Evolutionary conservation across 23 tunicate species (phyloP).

Genomic region (Botrylloides violaceus): DNA sequence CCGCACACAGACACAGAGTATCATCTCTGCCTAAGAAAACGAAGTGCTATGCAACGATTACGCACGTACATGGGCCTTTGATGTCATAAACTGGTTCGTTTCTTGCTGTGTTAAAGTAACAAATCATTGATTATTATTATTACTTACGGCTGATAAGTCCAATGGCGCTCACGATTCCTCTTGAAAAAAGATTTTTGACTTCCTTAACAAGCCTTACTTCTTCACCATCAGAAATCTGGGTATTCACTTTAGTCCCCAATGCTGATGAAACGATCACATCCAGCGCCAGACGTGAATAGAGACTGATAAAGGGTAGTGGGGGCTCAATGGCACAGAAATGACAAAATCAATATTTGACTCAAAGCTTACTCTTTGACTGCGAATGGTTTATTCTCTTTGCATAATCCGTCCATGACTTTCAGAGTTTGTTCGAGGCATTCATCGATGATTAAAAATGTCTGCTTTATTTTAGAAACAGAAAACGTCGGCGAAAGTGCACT

Average conservation of each 20-base stretch:
- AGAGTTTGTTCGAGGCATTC: background rate
- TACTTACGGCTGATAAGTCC: background rate
- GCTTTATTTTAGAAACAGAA: background rate
- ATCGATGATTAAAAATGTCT: background rate
- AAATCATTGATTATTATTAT: too few relatives aligned
- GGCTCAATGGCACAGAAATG: background rate
- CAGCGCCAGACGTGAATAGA: background rate
- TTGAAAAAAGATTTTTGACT: background rate
- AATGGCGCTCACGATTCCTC: background rate
- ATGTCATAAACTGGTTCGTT: too few relatives aligned
- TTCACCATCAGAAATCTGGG: background rate
- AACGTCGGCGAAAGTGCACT: background rate
- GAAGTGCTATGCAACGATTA: too few relatives aligned
- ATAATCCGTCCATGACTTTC: background rate
- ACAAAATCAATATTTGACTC: background rate
- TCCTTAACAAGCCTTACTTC: background rate
- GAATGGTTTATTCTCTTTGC: background rate
- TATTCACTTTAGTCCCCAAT: background rate
- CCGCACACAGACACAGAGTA: too few relatives aligned
- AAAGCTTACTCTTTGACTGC: background rate
- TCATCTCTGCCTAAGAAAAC: too few relatives aligned
- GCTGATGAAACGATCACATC: slow-evolving; percentile 3
- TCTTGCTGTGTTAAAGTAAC: too few relatives aligned
- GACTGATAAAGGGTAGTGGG: background rate
- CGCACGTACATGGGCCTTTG: too few relatives aligned